Percentiles rank a stretch among this genome's conserved stretches.
These are phyloP conservation scores for Cryptoleucopteryx plumbea DNA, from an alignment of 2,113 vertebrate genomes.

Conservation along the genomic window DNA sequence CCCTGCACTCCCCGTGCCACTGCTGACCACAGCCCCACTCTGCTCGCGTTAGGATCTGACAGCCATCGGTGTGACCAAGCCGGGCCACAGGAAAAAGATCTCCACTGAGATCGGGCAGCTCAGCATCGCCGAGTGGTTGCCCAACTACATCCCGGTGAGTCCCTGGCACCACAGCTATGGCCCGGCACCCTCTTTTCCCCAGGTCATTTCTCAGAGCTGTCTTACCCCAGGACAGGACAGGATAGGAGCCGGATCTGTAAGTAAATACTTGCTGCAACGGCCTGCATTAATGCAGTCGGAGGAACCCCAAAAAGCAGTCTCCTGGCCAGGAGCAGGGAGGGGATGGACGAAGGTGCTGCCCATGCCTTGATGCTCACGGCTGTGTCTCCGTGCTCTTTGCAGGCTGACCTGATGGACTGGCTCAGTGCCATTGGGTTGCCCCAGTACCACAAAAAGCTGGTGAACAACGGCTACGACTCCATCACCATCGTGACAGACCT, in stretches of 20 bases:
- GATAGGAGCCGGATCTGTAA: not conserved
- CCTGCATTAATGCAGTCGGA: not conserved
- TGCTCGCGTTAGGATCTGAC: conserved; percentile 84
- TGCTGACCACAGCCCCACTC: not conserved
- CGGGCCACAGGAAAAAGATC: conserved; percentile 95
- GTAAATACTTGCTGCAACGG: not conserved
- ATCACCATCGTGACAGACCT: conserved; percentile 90
- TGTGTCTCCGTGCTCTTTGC: not conserved
- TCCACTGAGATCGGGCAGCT: conserved; percentile 90
- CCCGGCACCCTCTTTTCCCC: not conserved
- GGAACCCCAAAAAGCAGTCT: not conserved
- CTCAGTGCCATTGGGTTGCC: conserved; percentile 89
- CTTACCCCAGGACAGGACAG: not conserved
- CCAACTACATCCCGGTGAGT: conserved; percentile 90
- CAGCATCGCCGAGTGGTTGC: conserved; percentile 91
- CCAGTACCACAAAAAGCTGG: conserved; percentile 91
- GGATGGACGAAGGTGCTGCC: not conserved
- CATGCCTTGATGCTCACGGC: rapidly evolving
- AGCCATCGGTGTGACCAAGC: conserved; percentile 94
- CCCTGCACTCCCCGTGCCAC: rapidly evolving
- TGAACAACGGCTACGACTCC: conserved; percentile 92
- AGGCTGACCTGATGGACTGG: conserved; percentile 91
- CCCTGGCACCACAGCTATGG: not conserved
- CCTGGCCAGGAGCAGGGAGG: not conserved
- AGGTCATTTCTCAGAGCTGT: not conserved